Percentiles rank a stretch among this genome's conserved stretches.
Evolutionary conservation across 2,888 invertebrate genomes (phyloP).

Genomic region (Ariolimax columbianus): DNA sequence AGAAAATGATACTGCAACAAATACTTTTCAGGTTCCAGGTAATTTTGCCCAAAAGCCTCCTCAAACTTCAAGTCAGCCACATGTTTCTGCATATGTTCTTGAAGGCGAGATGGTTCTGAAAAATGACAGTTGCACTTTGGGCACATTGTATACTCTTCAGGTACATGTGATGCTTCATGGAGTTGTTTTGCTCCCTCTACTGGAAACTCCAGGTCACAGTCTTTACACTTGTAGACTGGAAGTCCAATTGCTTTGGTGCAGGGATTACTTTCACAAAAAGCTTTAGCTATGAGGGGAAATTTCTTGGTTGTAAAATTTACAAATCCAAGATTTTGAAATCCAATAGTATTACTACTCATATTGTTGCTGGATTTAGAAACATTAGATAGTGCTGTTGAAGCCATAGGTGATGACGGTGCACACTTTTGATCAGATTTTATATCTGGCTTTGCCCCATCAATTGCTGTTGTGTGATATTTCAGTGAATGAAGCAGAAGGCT

Average conservation of each 20-base stretch:
- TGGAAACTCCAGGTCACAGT: conserved; percentile 78
- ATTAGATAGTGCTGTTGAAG: neutral
- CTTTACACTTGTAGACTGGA: conserved; percentile 75
- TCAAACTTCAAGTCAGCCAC: conserved; percentile 66
- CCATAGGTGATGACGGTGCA: neutral
- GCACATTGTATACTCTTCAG: conserved; percentile 72
- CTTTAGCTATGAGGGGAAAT: conserved; percentile 88
- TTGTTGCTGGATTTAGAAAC: conserved; percentile 83
- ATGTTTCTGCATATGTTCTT: conserved; percentile 74
- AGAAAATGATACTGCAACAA: conserved; percentile 87
- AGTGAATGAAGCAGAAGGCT: conserved; percentile 43
- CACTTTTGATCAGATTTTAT: neutral
- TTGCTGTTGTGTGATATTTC: conserved; percentile 34
- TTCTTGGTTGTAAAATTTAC: conserved; percentile 90
- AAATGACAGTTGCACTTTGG: conserved; percentile 82
- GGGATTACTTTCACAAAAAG: conserved; percentile 84
- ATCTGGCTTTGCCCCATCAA: conserved; percentile 18
- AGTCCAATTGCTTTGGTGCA: conserved; percentile 70
- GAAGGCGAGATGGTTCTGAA: conserved; percentile 80
- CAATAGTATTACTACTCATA: conserved; percentile 60
- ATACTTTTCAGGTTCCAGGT: conserved; percentile 53
- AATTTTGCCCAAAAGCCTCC: conserved; percentile 79
- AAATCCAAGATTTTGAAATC: conserved; percentile 83
- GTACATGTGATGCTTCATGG: conserved; percentile 72
- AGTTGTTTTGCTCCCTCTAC: conserved; percentile 75